These are phyloP conservation scores for Orchestia grillus DNA, from an alignment of 1,140 invertebrate genomes.

Conservation along the genomic window DNA sequence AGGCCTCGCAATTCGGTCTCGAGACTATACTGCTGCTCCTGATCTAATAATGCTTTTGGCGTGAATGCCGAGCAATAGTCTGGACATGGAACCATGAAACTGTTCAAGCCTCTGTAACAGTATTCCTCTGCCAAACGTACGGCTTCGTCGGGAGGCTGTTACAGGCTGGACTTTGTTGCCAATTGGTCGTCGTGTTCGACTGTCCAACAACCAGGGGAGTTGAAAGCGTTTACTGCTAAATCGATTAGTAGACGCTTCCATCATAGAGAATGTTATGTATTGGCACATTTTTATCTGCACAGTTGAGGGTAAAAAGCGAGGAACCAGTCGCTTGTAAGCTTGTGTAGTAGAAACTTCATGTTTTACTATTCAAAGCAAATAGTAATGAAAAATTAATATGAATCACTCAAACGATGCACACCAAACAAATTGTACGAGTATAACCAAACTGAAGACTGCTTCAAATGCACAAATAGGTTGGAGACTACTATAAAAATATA, in stretches of 20 bases:
- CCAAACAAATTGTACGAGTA: not conserved
- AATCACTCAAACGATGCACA: not conserved
- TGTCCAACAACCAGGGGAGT: not conserved
- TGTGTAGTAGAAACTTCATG: not conserved
- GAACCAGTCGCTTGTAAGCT: no score
- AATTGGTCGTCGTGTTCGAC: not conserved
- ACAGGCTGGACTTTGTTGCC: not conserved
- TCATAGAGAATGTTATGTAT: not conserved
- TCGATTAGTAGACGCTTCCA: not conserved
- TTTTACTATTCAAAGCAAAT: not conserved
- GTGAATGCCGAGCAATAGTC: not conserved
- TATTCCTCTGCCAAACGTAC: not conserved
- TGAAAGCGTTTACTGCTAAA: not conserved
- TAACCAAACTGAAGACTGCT: not conserved
- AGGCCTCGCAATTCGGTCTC: not conserved
- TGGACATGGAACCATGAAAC: not conserved
- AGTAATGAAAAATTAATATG: not conserved
- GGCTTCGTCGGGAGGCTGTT: not conserved
- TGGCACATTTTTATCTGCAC: not conserved
- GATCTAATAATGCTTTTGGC: not conserved
- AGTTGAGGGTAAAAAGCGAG: not conserved
- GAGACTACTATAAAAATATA: not conserved
- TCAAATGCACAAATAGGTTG: not conserved
- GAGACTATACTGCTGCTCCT: not conserved
- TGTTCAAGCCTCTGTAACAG: not conserved